phyloP scores from a whole-genome alignment of 2,797 vertebrate species.

The Dermochelys coriacea region DNA sequence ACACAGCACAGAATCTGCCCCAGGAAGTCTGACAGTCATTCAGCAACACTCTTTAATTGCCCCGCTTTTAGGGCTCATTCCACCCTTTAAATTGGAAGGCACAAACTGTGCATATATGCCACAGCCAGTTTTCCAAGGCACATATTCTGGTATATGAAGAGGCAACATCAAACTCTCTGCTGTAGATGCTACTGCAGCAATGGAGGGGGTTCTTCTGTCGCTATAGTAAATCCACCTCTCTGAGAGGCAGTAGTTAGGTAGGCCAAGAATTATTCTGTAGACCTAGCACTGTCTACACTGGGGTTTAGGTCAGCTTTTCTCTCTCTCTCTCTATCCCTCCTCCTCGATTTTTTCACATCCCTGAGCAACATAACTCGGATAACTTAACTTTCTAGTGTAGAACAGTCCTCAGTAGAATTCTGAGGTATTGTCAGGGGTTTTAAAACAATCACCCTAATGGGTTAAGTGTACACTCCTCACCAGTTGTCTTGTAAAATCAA shows the following conservation, averaged over 20 bases:
- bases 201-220: neutral
- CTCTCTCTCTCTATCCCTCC: neutral
- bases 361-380: neutral
- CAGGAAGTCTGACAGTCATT: neutral
- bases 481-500: neutral
- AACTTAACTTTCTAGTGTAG: neutral
- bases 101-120: neutral
- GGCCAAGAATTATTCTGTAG: neutral
- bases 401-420: neutral
- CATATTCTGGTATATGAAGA: neutral
- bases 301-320: neutral
- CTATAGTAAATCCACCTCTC: neutral
- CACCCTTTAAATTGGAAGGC: constrained; percentile 43
- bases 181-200: neutral
- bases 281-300: neutral
- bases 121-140: constrained; percentile 13
- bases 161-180: neutral
- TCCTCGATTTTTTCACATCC: neutral
- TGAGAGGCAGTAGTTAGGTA: neutral
- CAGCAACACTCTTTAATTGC: neutral
- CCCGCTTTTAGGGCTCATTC: constrained; percentile 50
- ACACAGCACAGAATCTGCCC: neutral
- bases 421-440: neutral
- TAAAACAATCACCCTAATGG: neutral
- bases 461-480: neutral